phyloP scores from a whole-genome alignment of 2,797 vertebrate species.

The Gambelia wislizenii region DNA sequence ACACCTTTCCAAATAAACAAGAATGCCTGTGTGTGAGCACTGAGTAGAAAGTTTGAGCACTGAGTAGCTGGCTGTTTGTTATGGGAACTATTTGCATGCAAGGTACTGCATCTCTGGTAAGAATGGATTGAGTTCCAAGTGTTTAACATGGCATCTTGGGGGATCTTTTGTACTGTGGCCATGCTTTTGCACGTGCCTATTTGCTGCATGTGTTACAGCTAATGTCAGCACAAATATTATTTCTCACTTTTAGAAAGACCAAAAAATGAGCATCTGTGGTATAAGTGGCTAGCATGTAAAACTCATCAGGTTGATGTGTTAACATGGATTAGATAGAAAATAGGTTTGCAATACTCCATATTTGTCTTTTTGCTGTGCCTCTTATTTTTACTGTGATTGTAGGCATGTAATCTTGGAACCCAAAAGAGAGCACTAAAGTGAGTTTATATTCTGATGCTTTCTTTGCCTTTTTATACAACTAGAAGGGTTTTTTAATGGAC shows the following conservation, averaged over 20 bases:
- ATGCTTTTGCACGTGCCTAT: constrained; percentile 78
- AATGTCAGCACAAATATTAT: constrained; percentile 62
- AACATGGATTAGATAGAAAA: constrained; percentile 70
- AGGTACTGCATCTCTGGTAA: neutral
- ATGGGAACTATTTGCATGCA: neutral
- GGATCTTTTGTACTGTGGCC: constrained; percentile 69
- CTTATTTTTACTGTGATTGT: constrained; percentile 70
- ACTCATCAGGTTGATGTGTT: constrained; percentile 72
- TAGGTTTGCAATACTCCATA: constrained; percentile 74
- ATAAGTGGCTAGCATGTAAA: constrained; percentile 71
- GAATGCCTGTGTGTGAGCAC: neutral
- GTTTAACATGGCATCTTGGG: constrained; percentile 73
- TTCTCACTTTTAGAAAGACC: constrained; percentile 71
- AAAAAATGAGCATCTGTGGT: constrained; percentile 68
- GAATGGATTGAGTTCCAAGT: constrained; percentile 23
- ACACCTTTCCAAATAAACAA: neutral
- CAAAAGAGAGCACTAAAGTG: constrained; percentile 74
- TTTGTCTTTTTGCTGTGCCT: constrained; percentile 72
- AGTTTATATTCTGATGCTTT: constrained; percentile 75
- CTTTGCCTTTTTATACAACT: constrained; percentile 73
- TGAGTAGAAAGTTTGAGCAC: too few species aligned
- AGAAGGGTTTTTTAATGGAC: constrained; percentile 64
- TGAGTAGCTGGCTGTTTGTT: neutral
- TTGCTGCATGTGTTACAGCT: constrained; percentile 79
- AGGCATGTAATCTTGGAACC: constrained; percentile 72